Conservation (phyloP, 2,113 vertebrate species). For the Seriola quinqueradiata region DNA sequence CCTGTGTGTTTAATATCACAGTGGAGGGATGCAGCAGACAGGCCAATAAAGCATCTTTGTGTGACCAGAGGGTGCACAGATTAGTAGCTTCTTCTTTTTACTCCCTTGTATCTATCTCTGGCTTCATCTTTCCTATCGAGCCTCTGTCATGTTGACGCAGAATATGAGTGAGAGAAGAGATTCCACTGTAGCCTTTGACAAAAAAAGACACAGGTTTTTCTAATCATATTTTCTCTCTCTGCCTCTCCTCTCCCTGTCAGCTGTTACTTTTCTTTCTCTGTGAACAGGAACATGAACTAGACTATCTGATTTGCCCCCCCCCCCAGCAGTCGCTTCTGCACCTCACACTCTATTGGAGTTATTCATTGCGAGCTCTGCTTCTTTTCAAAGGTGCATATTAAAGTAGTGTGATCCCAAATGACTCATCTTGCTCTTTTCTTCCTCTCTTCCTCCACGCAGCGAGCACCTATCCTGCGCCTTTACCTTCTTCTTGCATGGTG, state of each 20-base stretch:
- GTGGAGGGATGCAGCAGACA: not conserved
- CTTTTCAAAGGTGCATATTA: constrained; percentile 44
- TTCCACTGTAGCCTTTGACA: constrained; percentile 27
- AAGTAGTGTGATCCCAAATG: constrained; percentile 34
- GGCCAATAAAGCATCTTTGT: constrained; percentile 11
- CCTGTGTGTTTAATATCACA: not conserved
- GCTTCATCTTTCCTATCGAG: constrained; percentile 22
- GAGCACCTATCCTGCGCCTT: constrained; percentile 99
- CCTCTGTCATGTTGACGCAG: constrained; percentile 32
- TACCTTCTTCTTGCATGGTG: constrained; percentile 98
- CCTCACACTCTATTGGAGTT: constrained; percentile 27
- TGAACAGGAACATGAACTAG: constrained; percentile 36
- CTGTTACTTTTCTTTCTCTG: constrained; percentile 12
- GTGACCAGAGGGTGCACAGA: constrained; percentile 7
- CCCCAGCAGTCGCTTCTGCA: constrained; percentile 14
- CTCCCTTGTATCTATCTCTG: constrained; percentile 9
- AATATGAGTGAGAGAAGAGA: constrained; percentile 27
- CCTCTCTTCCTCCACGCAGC: constrained; percentile 72
- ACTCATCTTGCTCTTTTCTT: constrained; percentile 29
- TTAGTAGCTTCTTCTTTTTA: constrained; percentile 18
- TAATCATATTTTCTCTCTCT: constrained; percentile 34
- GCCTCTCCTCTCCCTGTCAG: not conserved
- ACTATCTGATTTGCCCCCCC: constrained; percentile 32
- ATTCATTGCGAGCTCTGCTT: constrained; percentile 26
- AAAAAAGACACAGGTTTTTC: constrained; percentile 22